Conservation (phyloP, 2,888 invertebrate species). For the Apoda limacodes region DNA sequence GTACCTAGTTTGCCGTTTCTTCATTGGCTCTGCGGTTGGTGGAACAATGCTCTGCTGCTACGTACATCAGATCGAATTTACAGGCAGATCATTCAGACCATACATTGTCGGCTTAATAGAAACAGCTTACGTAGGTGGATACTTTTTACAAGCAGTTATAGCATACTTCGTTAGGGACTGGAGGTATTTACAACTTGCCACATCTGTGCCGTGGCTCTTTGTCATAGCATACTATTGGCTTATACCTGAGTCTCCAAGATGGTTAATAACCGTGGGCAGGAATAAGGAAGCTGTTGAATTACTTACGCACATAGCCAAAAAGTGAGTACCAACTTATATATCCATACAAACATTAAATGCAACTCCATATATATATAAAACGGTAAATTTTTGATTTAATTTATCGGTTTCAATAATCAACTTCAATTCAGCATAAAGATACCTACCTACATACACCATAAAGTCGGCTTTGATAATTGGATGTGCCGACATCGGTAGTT, state of each 20-base stretch:
- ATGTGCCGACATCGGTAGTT: too few species aligned
- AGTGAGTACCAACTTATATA: conserved; percentile 27
- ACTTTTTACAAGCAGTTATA: conserved; percentile 67
- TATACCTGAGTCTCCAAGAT: conserved; percentile 85
- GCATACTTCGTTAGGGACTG: conserved; percentile 76
- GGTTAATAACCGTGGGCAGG: conserved; percentile 79
- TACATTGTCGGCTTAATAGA: conserved; percentile 68
- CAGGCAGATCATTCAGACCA: conserved; percentile 66
- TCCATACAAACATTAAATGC: too few species aligned
- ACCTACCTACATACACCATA: too few species aligned
- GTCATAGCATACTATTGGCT: conserved; percentile 78
- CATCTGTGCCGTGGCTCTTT: conserved; percentile 72
- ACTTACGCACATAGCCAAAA: conserved; percentile 72
- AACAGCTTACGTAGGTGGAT: conserved; percentile 65
- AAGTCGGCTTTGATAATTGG: too few species aligned
- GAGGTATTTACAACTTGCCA: conserved; percentile 75
- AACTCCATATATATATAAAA: too few species aligned
- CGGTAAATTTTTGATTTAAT: too few species aligned
- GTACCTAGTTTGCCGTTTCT: conserved; percentile 69
- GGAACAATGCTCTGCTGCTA: conserved; percentile 77
- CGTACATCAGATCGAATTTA: conserved; percentile 72
- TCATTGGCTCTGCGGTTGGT: conserved; percentile 71
- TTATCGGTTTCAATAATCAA: too few species aligned
- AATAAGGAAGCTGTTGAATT: conserved; percentile 73
- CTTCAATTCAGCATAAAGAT: too few species aligned